Base-by-base conservation (phyloP, 1,140 invertebrate genomes). In the Caenorhabditis inopinata region DNA sequence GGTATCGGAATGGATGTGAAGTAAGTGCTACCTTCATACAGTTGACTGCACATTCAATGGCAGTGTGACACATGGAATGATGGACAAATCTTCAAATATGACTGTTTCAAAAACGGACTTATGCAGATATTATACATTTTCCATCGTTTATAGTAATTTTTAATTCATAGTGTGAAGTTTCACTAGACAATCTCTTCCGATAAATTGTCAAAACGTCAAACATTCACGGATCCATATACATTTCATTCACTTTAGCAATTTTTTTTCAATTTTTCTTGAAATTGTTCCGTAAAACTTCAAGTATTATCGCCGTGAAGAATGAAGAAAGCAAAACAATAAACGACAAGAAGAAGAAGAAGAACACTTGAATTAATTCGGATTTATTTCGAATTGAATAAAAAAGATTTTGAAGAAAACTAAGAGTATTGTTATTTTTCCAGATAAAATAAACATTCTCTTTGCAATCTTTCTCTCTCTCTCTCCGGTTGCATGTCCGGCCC, bases 41-140 rank as follows among this genome's bases (percentile, higher is more conserved):
- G 58, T 68, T 42, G 32, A 21, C 3, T 68, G 58, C 58, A 68
- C 58, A 68, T 68, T 68, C n/a, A 68, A 58, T 58, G 51, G 51
- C 35, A 21, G 18, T 68, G 58, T 68, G 58, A 68, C 58, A 68
- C 58, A 29, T 68, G 58, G 32, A 38, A 42, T 25, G 51, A 58
- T 58, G 51, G 18, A 58, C 23, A 51, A 51, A 29, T 58, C 27
- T 58, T 5, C 38, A 16, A 12, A 38, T 35, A 21, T 9, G 16
- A 42, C 58, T 32, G 51, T 58, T 58, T 58, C n/a, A n/a, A n/a
- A n/a, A n/a, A n/a, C n/a, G n/a, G n/a, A n/a, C n/a, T n/a, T n/a
- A n/a, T n/a, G n/a, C n/a, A n/a, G n/a, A n/a, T n/a, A n/a, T n/a
- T n/a, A n/a, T n/a, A n/a, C n/a, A n/a, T n/a, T n/a, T n/a, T n/a